Evolutionary conservation across 2,113 vertebrate genomes (phyloP), one percentile per base, ranked within the genome.

Genomic region (Pycnonotus jocosus): DNA sequence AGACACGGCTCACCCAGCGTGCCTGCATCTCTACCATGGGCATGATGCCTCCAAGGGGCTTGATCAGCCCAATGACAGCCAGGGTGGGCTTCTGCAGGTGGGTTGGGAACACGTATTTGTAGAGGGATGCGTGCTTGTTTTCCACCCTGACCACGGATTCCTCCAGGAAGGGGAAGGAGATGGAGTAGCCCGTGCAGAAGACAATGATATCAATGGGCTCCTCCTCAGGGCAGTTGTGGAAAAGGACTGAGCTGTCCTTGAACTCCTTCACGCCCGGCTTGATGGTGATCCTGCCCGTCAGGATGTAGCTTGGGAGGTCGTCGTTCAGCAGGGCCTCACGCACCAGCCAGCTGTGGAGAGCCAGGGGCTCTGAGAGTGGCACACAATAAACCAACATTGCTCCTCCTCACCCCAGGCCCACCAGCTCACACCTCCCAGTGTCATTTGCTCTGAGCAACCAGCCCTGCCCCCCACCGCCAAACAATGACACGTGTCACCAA

Each of bases 151-250:
- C 13, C 2, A 98, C 12, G 3, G 96, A 89, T 33, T 98, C 90
- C 12, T 98, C 98, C 33, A 99, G 97, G 88, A 99, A 99, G 1
- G 98, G 97, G 58, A 99, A 99, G 27, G 66, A 96, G 74, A 93
- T 20, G 0, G 71, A 85, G 77, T 99, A 99, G 58, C 99, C 99
- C 2, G 98, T 99, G 96, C 98, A 98, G 92, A 99, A 99, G 54
- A 99, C 88, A 1, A 99, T 93, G 1, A 97, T 86, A 42, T 99
- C 98, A 1, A 99, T 74, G 48, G 98, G 96, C 44, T 99, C 98
- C 96, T 99, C 98, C 38, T 96, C 86, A 2, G 97, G 92, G 37
- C 86, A 97, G 33, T 98, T 97, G 66, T 98, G 97, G 95, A 99
- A 99, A 6, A 98, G 22, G 17, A 98, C 98, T 0, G 97, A 97